Evolutionary conservation across 2,888 invertebrate species (phyloP).

Genomic region (Lepidocyrtinus sp.): DNA sequence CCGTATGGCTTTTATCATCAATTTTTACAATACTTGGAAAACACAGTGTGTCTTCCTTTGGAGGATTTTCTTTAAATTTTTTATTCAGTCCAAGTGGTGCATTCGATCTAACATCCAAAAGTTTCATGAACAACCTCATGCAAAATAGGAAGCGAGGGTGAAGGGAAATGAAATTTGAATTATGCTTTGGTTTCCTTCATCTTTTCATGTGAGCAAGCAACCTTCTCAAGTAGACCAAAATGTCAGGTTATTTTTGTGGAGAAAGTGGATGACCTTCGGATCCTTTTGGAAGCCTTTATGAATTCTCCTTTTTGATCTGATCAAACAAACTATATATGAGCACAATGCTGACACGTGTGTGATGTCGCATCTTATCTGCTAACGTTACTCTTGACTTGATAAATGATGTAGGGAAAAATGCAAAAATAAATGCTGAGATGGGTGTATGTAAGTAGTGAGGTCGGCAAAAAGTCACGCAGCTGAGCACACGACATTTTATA

Average conservation of each 20-base stretch:
- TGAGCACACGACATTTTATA: neutral
- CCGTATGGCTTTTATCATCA: neutral
- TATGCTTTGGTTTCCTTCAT: neutral
- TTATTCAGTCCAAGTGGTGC: neutral
- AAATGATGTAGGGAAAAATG: neutral
- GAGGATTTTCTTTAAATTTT: neutral
- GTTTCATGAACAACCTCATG: no score
- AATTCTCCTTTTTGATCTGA: neutral
- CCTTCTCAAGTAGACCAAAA: neutral
- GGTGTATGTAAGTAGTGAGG: neutral
- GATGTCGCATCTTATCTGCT: neutral
- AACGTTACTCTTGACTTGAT: no score
- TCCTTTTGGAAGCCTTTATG: neutral
- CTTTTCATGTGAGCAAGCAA: neutral
- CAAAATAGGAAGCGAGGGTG: no score
- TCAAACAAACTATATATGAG: neutral
- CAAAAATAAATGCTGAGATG: neutral
- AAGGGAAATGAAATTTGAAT: neutral
- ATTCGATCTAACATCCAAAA: neutral
- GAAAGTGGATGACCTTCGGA: neutral
- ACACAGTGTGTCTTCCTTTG: neutral
- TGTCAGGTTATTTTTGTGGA: neutral
- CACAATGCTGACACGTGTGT: neutral
- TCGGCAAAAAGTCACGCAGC: neutral
- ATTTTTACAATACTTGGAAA: no score